A percentile compares a stretch with the other conserved stretches of the same genome.
These are phyloP conservation scores for Cyrtodaria siliqua DNA, from an alignment of 2,888 invertebrate species.

Conservation along the genomic window DNA sequence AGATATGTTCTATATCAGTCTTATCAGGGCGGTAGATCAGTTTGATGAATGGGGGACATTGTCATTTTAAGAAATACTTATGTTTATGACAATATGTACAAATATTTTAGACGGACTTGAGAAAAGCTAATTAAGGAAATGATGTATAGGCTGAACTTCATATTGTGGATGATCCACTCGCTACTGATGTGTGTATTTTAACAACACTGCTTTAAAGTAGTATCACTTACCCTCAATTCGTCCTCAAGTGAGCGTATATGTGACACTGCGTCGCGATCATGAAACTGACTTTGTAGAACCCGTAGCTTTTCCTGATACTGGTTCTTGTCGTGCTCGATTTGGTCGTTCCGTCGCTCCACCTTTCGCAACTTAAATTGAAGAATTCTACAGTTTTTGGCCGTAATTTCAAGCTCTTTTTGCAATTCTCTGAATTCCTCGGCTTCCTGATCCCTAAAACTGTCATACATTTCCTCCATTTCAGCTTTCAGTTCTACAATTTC, in stretches of 20 bases:
- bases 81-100: no score
- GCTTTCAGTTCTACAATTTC: conserved; percentile 97
- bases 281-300: conserved; percentile 83
- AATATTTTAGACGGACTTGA: no score
- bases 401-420: conserved; percentile 96
- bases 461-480: conserved; percentile 99
- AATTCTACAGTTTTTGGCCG: conserved; percentile 99
- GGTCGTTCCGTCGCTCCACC: conserved; percentile 92
- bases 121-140: no score
- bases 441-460: conserved; percentile 95
- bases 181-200: no score
- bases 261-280: conserved; percentile 78
- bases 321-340: conserved; percentile 94
- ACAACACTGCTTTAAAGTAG: no score
- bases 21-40: no score
- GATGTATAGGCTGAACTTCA: no score
- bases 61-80: no score
- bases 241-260: conserved; percentile 92
- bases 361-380: conserved; percentile 99
- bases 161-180: no score
- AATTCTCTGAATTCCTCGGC: conserved; percentile 96
- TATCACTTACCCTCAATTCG: conserved; percentile 89
- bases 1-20: no score
- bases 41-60: no score
- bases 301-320: conserved; percentile 87